Evolutionary conservation across 2,113 vertebrate genomes (phyloP).

Genomic region (Galemys pyrenaicus): DNA sequence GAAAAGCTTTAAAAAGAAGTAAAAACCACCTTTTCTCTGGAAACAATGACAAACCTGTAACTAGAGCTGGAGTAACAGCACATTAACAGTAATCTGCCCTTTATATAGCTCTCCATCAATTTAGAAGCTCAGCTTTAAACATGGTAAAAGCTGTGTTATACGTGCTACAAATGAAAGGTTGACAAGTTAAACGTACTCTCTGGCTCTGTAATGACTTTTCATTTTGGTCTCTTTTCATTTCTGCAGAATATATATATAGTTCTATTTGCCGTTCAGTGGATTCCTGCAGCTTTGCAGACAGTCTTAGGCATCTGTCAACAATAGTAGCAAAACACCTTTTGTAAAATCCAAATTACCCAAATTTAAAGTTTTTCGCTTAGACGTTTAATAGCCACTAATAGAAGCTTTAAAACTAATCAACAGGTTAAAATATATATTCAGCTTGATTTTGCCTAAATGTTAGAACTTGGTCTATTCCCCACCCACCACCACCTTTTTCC

Average conservation of each 20-base stretch:
- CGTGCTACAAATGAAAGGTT: constrained; percentile 50
- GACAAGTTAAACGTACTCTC: constrained; percentile 72
- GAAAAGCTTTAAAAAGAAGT: not conserved
- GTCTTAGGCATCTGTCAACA: not conserved
- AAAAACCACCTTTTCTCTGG: constrained; percentile 52
- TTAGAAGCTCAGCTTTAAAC: constrained; percentile 65
- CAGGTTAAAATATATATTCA: constrained; percentile 54
- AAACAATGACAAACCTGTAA: constrained; percentile 69
- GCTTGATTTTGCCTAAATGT: not conserved
- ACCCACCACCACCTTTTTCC: not conserved
- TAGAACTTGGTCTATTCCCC: not conserved
- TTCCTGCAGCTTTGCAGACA: constrained; percentile 23
- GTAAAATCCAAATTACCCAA: constrained; percentile 1
- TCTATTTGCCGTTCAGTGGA: constrained; percentile 13
- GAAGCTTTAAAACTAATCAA: not conserved
- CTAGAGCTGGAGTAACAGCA: constrained; percentile 16
- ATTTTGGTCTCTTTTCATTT: constrained; percentile 56
- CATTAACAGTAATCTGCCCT: constrained; percentile 67
- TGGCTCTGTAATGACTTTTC: constrained; percentile 59
- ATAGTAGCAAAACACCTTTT: constrained; percentile 49
- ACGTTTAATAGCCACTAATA: constrained; percentile 27
- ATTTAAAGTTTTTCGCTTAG: constrained; percentile 29
- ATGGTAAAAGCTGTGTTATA: constrained; percentile 67
- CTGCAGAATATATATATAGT: constrained; percentile 32
- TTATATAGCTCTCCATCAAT: constrained; percentile 63